phyloP scores from a whole-genome alignment of 2,113 vertebrate genomes.

The Pseudopipra pipra region DNA sequence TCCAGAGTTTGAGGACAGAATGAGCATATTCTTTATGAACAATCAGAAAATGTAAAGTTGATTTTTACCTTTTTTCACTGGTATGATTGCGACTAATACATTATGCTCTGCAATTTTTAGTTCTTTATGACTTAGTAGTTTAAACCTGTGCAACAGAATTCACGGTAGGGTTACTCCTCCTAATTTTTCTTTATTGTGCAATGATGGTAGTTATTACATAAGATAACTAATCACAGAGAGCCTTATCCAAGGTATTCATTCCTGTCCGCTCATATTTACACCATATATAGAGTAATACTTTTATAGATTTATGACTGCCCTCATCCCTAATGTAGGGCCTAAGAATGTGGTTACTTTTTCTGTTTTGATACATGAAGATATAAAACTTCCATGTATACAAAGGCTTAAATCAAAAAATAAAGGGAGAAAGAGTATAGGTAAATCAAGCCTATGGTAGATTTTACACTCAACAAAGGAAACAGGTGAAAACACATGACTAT shows the following conservation, averaged over 20 bases:
- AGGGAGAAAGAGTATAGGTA: background rate
- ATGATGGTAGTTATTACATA: background rate
- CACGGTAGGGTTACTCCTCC: background rate
- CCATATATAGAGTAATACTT: background rate
- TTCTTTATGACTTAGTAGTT: background rate
- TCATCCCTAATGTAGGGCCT: background rate
- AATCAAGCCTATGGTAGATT: background rate
- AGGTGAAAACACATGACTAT: background rate
- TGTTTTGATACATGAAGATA: background rate
- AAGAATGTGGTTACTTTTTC: background rate
- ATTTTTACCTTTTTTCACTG: background rate
- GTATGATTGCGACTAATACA: background rate
- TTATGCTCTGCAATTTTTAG: background rate
- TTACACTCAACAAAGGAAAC: background rate
- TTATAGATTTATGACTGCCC: background rate
- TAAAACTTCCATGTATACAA: background rate
- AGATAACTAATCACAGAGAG: background rate
- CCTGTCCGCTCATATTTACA: background rate
- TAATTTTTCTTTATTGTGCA: background rate
- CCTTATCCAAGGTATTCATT: background rate
- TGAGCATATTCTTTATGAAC: background rate
- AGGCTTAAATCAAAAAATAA: background rate
- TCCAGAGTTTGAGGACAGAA: background rate
- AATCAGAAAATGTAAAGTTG: background rate
- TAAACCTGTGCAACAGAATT: background rate